A percentile compares a stretch with the other conserved stretches of the same genome.
Conservation (phyloP, 1,140 invertebrate species). For the Drosophila malerkotliana region DNA sequence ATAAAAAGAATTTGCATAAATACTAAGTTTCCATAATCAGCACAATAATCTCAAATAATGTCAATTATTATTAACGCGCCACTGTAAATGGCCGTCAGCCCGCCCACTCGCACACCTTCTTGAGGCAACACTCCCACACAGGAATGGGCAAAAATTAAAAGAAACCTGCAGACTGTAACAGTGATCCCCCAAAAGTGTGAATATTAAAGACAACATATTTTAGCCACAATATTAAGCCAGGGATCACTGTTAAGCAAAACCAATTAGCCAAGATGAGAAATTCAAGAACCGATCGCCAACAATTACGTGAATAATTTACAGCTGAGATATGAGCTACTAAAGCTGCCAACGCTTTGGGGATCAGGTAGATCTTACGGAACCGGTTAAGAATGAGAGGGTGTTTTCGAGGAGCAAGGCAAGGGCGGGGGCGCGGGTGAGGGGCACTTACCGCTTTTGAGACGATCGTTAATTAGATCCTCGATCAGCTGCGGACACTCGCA, state of each 20-base stretch:
- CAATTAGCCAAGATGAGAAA: slow-evolving; percentile 53
- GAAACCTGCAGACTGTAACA: slow-evolving; percentile 27
- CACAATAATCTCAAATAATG: slow-evolving; percentile 55
- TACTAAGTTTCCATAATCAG: slow-evolving; percentile 29
- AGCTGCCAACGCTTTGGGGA: slow-evolving; percentile 57
- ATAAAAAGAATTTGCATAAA: slow-evolving; percentile 54
- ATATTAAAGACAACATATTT: not conserved
- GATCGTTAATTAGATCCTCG: slow-evolving; percentile 84
- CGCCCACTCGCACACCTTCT: slow-evolving; percentile 39
- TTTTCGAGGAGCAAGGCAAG: slow-evolving; percentile 10
- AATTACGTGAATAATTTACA: slow-evolving; percentile 79
- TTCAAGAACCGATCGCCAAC: slow-evolving; percentile 66
- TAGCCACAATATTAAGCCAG: not conserved
- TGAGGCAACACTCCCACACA: slow-evolving; percentile 23
- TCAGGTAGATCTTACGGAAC: slow-evolving; percentile 47
- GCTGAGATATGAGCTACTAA: slow-evolving; percentile 56
- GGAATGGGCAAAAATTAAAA: slow-evolving; percentile 21
- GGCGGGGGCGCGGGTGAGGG: not conserved
- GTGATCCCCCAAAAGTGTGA: slow-evolving; percentile 4
- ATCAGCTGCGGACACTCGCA: slow-evolving; percentile 85
- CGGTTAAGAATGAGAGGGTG: slow-evolving; percentile 47
- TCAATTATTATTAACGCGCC: slow-evolving; percentile 64
- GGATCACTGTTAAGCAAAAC: slow-evolving; percentile 1
- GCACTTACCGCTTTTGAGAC: slow-evolving; percentile 81
- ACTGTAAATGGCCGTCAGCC: slow-evolving; percentile 38